Evolutionary conservation across 64 coral and sea anemone species (phyloP).

Genomic region (Montipora capricornis): DNA sequence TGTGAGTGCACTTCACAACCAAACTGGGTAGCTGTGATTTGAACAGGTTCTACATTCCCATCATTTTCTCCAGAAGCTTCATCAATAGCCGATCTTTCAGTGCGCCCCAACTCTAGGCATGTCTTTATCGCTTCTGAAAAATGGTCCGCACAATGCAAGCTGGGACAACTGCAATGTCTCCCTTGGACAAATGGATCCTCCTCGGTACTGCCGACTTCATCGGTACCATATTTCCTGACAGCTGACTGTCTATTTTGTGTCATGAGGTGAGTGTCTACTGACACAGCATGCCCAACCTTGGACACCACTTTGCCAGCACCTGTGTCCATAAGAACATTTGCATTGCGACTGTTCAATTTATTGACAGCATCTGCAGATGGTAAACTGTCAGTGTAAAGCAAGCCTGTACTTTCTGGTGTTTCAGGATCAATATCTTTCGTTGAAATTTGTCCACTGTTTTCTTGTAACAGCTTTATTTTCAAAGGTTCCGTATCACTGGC

Average conservation of each 20-base stretch:
- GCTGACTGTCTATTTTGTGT: background rate
- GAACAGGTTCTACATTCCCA: background rate
- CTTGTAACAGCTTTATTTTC: background rate
- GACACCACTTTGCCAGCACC: background rate
- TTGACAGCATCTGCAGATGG: background rate
- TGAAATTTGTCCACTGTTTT: background rate
- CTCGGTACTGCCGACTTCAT: background rate
- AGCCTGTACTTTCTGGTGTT: background rate
- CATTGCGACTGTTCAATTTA: background rate
- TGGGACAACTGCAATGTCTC: conserved; percentile 83
- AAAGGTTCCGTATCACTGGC: background rate
- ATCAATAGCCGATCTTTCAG: background rate
- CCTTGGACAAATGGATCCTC: conserved; percentile 75
- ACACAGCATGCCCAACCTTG: conserved; percentile 53
- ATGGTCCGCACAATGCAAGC: conserved; percentile 37
- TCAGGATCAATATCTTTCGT: background rate
- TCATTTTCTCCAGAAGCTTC: conserved; percentile 1
- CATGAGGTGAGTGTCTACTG: conserved; percentile 55
- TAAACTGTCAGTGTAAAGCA: background rate
- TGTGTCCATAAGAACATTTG: background rate
- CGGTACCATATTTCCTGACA: background rate
- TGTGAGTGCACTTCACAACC: background rate
- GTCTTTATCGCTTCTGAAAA: conserved; percentile 56
- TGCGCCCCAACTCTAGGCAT: conserved; percentile 64
- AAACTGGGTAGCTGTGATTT: background rate